Base-by-base conservation (phyloP, 2,888 invertebrate species). In the Empis livida region DNA sequence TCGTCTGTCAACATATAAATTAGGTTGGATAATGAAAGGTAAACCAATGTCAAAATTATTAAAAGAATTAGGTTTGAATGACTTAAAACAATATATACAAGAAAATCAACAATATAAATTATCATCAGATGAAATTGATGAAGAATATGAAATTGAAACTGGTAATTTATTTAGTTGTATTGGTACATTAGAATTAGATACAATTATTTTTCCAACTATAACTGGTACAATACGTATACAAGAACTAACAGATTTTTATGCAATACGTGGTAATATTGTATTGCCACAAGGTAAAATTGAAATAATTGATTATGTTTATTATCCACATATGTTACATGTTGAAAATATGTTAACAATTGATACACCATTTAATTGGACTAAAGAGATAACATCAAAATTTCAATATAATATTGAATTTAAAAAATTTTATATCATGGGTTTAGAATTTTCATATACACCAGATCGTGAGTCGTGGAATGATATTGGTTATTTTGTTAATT, bases 1-100 rank as follows among this genome's bases (percentile, higher is more conserved):
- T 3, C 76, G 79, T 56, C 63, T 88, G 37, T 82, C 84, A 2
- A 75, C 77, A 53, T 78, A 80, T 58, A 83, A 82, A 72, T 74
- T 78, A 48, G 70, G 69, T 0, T 44, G 64, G 3, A 61, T 62
- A 46, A 50, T 66, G 10, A 57, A 63, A 44, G 67, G 63, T 0
- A 59, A 63, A 30, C 63, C 64, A 1, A 68, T 68, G 48, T 61
- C 65, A 2, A 61, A 64, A 40, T 49, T 68, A 17, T 58, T 68
- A 10, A 62, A 60, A 31, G 57, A 65, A 42, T 51, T 69, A 32
- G 62, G 62, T 17, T 54, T 55, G 16, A 60, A 60, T 17, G 61
- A 63, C 40, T 54, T 63, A 48, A 57, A 58, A 11, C 46, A 63
- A 13, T 62, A 63, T 43, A 56, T 65, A 1, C 67, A 70, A 30